Conservation (phyloP, 1,140 invertebrate species). For the Drosophila parabipectinata region DNA sequence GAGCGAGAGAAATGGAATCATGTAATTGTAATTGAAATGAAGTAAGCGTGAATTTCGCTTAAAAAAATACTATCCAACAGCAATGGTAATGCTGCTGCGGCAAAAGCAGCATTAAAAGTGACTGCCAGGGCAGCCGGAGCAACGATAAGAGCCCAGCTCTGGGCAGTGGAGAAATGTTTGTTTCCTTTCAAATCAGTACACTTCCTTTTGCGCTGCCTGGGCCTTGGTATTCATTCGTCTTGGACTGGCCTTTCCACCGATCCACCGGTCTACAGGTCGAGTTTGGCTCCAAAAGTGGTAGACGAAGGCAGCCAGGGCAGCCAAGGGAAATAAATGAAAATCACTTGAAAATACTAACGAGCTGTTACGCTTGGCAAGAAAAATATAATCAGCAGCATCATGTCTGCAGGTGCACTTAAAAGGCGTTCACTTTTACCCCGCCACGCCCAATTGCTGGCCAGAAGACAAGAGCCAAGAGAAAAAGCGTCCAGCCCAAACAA, state of each 20-base stretch:
- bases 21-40: conserved; percentile 81
- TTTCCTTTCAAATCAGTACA: conserved; percentile 82
- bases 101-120: conserved; percentile 30
- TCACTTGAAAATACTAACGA: conserved; percentile 82
- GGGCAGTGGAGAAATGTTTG: conserved; percentile 63
- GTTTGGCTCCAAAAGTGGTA: conserved; percentile 5
- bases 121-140: conserved; percentile 45
- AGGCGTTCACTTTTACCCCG: conserved; percentile 75
- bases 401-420: conserved; percentile 82
- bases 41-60: conserved; percentile 77
- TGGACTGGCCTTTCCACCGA: conserved; percentile 55
- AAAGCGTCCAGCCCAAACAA: conserved; percentile 42
- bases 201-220: conserved; percentile 50
- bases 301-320: conserved; percentile 7
- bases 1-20: conserved; percentile 65
- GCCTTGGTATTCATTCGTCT: conserved; percentile 1
- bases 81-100: background rate
- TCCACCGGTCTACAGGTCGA: background rate
- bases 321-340: conserved; percentile 74
- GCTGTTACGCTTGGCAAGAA: conserved; percentile 81
- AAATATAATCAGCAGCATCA: conserved; percentile 83
- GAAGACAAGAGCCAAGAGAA: conserved; percentile 1
- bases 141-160: conserved; percentile 36
- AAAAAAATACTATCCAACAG: conserved; percentile 56
- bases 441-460: conserved; percentile 20